A percentile compares a stretch with the other conserved stretches of the same genome.
Evolutionary conservation across 2,113 vertebrate species (phyloP).

Genomic region (Chionomys nivalis): DNA sequence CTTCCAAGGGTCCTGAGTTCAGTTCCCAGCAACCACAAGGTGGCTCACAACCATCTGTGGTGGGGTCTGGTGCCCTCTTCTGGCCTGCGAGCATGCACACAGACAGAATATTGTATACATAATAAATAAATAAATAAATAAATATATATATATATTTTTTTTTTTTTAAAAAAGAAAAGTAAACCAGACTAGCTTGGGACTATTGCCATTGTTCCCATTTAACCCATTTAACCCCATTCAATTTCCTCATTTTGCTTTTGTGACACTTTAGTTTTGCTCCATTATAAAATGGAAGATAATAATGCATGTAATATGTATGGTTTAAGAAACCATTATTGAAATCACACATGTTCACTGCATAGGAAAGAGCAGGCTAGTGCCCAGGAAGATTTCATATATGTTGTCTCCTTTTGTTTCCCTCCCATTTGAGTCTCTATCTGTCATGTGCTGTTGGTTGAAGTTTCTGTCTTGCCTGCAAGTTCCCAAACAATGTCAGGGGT

Average conservation of each 20-base stretch:
- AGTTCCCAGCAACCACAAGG: too few relatives aligned
- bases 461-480: too few relatives aligned
- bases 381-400: neutral
- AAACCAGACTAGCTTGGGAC: neutral
- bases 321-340: neutral
- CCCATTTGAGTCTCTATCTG: neutral
- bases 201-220: neutral
- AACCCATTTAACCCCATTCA: neutral
- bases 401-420: neutral
- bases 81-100: too few relatives aligned
- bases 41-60: too few relatives aligned
- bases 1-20: too few relatives aligned
- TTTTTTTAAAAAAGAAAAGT: too few relatives aligned
- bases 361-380: neutral
- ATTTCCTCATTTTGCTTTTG: neutral
- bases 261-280: neutral
- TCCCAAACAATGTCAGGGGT: too few relatives aligned
- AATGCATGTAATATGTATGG: neutral
- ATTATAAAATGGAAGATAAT: neutral
- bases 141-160: too few relatives aligned
- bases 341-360: neutral
- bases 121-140: too few relatives aligned
- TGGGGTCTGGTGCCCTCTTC: too few relatives aligned
- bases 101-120: too few relatives aligned
- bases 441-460: too few relatives aligned